Evolutionary conservation across 2,888 invertebrate genomes (phyloP).

Genomic region (Gasteruption jaculator): DNA sequence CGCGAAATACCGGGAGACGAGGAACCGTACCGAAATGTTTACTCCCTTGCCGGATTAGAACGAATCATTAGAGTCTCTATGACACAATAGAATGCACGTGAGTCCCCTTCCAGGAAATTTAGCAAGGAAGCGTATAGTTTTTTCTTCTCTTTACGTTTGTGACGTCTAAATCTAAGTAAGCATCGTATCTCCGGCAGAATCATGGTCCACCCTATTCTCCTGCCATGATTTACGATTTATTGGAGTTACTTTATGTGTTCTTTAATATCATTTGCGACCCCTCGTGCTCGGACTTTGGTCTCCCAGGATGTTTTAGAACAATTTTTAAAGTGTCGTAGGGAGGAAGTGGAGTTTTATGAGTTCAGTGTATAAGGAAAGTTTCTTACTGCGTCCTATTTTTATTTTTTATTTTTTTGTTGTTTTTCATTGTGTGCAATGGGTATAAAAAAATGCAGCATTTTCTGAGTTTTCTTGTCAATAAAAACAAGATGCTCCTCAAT

Average conservation of each 20-base stretch:
- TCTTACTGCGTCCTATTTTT: too few species aligned
- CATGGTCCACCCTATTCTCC: slow-evolving; percentile 31
- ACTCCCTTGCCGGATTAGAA: slow-evolving; percentile 42
- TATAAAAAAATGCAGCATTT: too few species aligned
- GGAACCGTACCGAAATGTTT: slow-evolving; percentile 4
- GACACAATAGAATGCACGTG: slow-evolving; percentile 38
- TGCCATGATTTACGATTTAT: slow-evolving; percentile 38
- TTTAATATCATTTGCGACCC: too few species aligned
- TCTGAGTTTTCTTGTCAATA: too few species aligned
- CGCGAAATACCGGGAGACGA: neutral
- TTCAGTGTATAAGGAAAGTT: too few species aligned
- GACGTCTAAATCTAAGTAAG: slow-evolving; percentile 42
- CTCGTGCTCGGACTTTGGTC: too few species aligned
- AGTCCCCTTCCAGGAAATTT: slow-evolving; percentile 48
- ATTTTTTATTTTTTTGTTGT: too few species aligned
- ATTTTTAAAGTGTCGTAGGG: too few species aligned
- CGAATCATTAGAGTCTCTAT: slow-evolving; percentile 45
- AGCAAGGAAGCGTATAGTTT: slow-evolving; percentile 29
- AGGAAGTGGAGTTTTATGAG: too few species aligned
- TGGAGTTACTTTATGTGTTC: slow-evolving; percentile 10
- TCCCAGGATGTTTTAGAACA: too few species aligned
- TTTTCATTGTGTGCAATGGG: too few species aligned
- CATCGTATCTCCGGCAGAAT: slow-evolving; percentile 32
- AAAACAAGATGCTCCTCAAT: too few species aligned
- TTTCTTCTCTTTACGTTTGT: slow-evolving; percentile 23